Conservation (phyloP, 2,888 invertebrate genomes). For the Plebejus melissa region DNA sequence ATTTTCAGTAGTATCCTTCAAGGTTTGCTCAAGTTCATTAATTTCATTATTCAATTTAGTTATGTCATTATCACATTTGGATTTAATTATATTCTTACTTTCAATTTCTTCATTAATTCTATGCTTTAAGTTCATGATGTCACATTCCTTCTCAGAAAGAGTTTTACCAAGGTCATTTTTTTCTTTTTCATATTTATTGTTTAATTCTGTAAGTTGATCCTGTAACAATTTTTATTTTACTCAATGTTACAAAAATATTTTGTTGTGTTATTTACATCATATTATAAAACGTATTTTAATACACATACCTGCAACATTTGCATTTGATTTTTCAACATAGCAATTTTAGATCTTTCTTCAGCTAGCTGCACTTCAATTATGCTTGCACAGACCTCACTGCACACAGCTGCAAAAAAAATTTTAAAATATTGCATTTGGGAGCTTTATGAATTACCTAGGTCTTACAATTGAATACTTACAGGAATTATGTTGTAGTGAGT, state of each 20-base stretch:
- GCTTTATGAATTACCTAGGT: background rate
- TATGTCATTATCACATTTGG: constrained; percentile 51
- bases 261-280: background rate
- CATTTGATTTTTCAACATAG: constrained; percentile 56
- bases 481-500: constrained; percentile 53
- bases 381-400: constrained; percentile 66
- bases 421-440: background rate
- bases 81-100: constrained; percentile 52
- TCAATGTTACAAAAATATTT: background rate
- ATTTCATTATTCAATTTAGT: constrained; percentile 59
- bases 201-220: constrained; percentile 49
- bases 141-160: constrained; percentile 53
- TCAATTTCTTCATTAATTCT: constrained; percentile 62
- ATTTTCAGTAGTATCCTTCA: constrained; percentile 52
- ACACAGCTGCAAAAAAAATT: constrained; percentile 48
- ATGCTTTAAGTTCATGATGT: constrained; percentile 57
- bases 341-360: constrained; percentile 65
- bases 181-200: constrained; percentile 48
- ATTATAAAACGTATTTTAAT: background rate
- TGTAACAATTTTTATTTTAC: constrained; percentile 36
- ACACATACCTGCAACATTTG: constrained; percentile 54
- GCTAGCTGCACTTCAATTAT: constrained; percentile 67
- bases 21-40: constrained; percentile 58
- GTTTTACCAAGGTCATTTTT: constrained; percentile 44
- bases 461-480: constrained; percentile 48